These are phyloP conservation scores for Scolanthus callimorphus DNA, from an alignment of 92 coral and sea anemone genomes.

Conservation along the genomic window DNA sequence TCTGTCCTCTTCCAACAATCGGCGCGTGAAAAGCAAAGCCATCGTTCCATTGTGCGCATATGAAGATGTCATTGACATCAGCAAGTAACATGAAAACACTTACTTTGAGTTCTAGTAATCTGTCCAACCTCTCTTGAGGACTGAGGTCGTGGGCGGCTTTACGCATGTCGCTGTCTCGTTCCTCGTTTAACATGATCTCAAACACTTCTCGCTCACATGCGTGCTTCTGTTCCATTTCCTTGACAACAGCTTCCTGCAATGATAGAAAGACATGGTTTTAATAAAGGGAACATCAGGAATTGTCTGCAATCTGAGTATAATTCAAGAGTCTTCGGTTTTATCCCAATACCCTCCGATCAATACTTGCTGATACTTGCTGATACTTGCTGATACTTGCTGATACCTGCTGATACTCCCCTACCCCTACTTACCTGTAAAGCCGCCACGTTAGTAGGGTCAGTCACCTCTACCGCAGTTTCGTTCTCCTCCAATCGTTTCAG, in stretches of 20 bases:
- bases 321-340: too few relatives aligned
- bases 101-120: conserved; percentile 89
- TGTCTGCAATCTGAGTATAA: too few relatives aligned
- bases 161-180: conserved; percentile 59
- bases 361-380: too few relatives aligned
- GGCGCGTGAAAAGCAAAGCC: too few relatives aligned
- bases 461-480: conserved; percentile 37
- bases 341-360: too few relatives aligned
- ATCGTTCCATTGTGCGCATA: too few relatives aligned
- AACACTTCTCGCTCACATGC: conserved; percentile 82
- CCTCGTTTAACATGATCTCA: conserved; percentile 80
- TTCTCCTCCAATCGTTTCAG: conserved; percentile 56
- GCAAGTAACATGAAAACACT: not conserved
- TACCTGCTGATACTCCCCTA: too few relatives aligned
- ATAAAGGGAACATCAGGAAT: too few relatives aligned
- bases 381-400: too few relatives aligned
- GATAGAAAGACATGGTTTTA: too few relatives aligned
- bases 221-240: conserved; percentile 93
- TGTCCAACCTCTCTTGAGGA: conserved; percentile 66
- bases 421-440: conserved; percentile 69
- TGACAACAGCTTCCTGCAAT: conserved; percentile 84
- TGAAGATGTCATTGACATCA: too few relatives aligned
- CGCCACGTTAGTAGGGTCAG: conserved; percentile 62
- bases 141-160: conserved; percentile 56
- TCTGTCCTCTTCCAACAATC: too few relatives aligned